Evolutionary conservation across 2,113 vertebrate genomes (phyloP).

Genomic region (Sander lucioperca): DNA sequence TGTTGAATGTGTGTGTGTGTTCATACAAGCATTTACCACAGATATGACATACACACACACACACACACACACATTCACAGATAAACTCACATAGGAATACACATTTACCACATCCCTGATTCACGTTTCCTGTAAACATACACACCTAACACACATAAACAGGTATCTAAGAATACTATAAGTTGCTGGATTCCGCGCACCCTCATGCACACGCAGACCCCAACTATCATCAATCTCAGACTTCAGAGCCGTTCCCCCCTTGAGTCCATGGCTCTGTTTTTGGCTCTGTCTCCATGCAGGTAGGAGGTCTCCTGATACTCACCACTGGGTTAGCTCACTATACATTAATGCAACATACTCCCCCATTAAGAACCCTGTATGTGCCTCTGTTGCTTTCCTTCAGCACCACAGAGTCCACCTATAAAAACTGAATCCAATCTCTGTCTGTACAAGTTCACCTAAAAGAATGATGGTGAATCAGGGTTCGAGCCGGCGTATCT

Average conservation of each 20-base stretch:
- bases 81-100: slow-evolving; percentile 33
- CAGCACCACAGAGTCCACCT: slow-evolving; percentile 15
- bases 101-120: slow-evolving; percentile 25
- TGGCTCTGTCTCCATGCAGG: slow-evolving; percentile 80
- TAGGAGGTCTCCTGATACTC: slow-evolving; percentile 84
- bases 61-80: neutral
- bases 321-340: slow-evolving; percentile 74
- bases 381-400: slow-evolving; percentile 22
- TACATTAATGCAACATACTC: slow-evolving; percentile 80
- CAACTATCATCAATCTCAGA: slow-evolving; percentile 85
- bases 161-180: slow-evolving; percentile 52
- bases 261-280: slow-evolving; percentile 81
- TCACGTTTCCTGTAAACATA: slow-evolving; percentile 23
- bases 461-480: slow-evolving; percentile 46
- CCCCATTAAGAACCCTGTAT: slow-evolving; percentile 59
- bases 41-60: neutral
- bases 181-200: slow-evolving; percentile 16
- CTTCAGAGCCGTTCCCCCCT: slow-evolving; percentile 79
- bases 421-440: slow-evolving; percentile 23
- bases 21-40: slow-evolving; percentile 14
- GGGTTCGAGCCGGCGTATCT: neutral
- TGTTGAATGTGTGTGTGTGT: slow-evolving; percentile 12
- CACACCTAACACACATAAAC: slow-evolving; percentile 24
- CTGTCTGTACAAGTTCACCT: neutral
- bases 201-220: slow-evolving; percentile 35